phyloP scores from a whole-genome alignment of 2,888 invertebrate genomes.

The Plusia festucae region DNA sequence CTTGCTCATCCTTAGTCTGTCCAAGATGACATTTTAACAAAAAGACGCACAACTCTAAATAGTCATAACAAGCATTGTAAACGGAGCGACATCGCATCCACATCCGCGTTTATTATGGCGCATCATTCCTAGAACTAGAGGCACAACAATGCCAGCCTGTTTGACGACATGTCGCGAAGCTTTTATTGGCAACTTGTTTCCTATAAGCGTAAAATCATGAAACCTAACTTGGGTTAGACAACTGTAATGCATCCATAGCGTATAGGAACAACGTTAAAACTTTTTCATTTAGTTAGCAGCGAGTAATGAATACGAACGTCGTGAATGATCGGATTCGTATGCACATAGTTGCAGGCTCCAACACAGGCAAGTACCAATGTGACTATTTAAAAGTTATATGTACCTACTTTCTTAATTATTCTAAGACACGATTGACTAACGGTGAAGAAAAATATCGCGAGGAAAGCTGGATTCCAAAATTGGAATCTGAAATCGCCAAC shows the following conservation, averaged over 20 bases:
- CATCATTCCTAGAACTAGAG: slow-evolving; percentile 55
- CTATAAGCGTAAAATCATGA: slow-evolving; percentile 1
- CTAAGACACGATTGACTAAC: too few relatives aligned
- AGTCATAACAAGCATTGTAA: slow-evolving; percentile 52
- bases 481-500: too few relatives aligned
- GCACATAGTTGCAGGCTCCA: too few relatives aligned
- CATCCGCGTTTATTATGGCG: slow-evolving; percentile 61
- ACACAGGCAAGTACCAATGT: too few relatives aligned
- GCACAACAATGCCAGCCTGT: slow-evolving; percentile 58
- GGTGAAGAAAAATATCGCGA: too few relatives aligned
- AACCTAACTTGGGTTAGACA: background rate
- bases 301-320: background rate
- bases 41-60: slow-evolving; percentile 28
- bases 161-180: slow-evolving; percentile 49
- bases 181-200: slow-evolving; percentile 39
- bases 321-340: too few relatives aligned
- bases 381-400: too few relatives aligned
- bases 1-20: background rate
- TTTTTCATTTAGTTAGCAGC: slow-evolving; percentile 9
- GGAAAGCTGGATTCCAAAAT: too few relatives aligned
- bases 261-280: slow-evolving; percentile 28
- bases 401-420: too few relatives aligned
- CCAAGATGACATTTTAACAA: slow-evolving; percentile 7
- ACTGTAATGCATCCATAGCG: slow-evolving; percentile 16
- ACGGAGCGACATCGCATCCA: slow-evolving; percentile 44